phyloP scores from a whole-genome alignment of 2,888 invertebrate species.

The Fragum fragum region DNA sequence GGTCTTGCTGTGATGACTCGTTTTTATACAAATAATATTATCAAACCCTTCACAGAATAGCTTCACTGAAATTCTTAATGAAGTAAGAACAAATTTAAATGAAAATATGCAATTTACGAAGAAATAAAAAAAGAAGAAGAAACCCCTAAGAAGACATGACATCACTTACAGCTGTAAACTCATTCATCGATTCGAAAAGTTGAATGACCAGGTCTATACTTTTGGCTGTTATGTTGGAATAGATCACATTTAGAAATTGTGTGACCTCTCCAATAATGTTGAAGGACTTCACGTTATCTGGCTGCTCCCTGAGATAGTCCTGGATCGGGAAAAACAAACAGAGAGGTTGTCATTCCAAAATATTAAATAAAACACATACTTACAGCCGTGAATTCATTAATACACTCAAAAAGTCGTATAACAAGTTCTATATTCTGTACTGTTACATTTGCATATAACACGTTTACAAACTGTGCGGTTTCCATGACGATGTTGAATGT shows the following conservation, averaged over 20 bases:
- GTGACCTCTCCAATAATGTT: conserved; percentile 86
- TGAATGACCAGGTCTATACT: conserved; percentile 86
- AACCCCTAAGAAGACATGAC: too few relatives aligned
- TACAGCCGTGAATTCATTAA: conserved; percentile 86
- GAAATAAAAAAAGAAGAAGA: too few relatives aligned
- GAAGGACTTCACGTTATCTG: conserved; percentile 87
- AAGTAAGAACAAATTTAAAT: too few relatives aligned
- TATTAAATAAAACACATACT: conserved; percentile 57
- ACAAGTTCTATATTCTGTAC: conserved; percentile 84
- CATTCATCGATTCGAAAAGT: conserved; percentile 86
- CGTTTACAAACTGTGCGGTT: conserved; percentile 85
- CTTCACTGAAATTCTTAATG: too few relatives aligned
- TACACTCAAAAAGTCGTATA: conserved; percentile 86
- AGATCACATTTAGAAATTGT: conserved; percentile 85
- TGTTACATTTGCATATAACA: conserved; percentile 86
- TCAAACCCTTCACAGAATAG: too few relatives aligned
- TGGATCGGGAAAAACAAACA: conserved; percentile 59
- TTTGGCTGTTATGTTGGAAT: conserved; percentile 85
- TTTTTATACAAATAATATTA: too few relatives aligned
- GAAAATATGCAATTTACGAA: too few relatives aligned
- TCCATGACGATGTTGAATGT: conserved; percentile 86
- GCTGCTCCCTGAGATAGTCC: conserved; percentile 87
- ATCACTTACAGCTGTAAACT: conserved; percentile 85
- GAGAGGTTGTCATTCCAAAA: not conserved
- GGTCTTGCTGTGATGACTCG: too few relatives aligned